Evolutionary conservation across 1,140 invertebrate species (phyloP).

Genomic region (Tyrophagus putrescentiae): DNA sequence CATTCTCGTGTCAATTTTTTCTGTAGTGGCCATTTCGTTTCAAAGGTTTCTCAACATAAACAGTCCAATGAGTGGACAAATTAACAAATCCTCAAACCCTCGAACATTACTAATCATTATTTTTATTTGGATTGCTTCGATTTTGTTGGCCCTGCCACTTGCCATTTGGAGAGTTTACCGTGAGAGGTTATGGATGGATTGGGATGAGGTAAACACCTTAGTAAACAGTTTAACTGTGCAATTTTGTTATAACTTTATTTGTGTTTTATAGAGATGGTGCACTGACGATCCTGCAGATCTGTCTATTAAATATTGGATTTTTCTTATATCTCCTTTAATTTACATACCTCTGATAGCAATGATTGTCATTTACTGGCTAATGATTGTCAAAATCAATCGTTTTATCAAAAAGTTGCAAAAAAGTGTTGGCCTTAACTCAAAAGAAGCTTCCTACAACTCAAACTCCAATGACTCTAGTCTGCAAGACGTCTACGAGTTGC

Average conservation of each 20-base stretch:
- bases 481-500: background rate
- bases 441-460: conserved; percentile 19
- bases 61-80: conserved; percentile 47
- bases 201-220: conserved; percentile 22
- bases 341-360: conserved; percentile 53
- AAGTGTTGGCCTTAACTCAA: conserved; percentile 41
- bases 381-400: conserved; percentile 44
- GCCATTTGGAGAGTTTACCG: conserved; percentile 47
- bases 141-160: conserved; percentile 45
- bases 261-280: conserved; percentile 50
- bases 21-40: conserved; percentile 59
- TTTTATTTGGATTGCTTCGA: conserved; percentile 49
- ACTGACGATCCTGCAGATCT: conserved; percentile 46
- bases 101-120: conserved; percentile 45
- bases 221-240: background rate
- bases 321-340: conserved; percentile 49
- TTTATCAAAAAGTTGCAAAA: conserved; percentile 40
- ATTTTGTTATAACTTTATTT: background rate
- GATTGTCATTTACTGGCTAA: conserved; percentile 47
- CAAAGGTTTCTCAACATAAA: conserved; percentile 63
- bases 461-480: background rate
- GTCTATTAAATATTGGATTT: conserved; percentile 49
- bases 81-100: conserved; percentile 35
- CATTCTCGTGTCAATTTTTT: conserved; percentile 54
- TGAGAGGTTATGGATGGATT: conserved; percentile 49